A percentile compares a stretch with the other conserved stretches of the same genome.
Evolutionary conservation across 2,113 vertebrate genomes (phyloP).

Genomic region (Lontra canadensis): DNA sequence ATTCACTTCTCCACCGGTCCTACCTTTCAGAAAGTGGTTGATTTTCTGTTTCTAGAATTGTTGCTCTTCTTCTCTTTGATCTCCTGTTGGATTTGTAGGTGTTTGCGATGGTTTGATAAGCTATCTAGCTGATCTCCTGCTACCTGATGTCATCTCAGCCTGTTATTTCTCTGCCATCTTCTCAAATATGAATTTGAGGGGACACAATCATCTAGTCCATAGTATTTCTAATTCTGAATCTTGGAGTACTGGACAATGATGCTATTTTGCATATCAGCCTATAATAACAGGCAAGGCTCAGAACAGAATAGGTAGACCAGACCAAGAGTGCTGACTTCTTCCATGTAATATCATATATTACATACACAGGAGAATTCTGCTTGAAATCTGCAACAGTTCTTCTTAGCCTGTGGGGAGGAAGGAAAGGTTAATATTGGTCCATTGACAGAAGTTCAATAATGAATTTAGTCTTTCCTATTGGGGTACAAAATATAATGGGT

Average conservation of each 20-base stretch:
- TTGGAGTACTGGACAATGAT: neutral
- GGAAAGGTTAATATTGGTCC: neutral
- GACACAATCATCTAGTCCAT: neutral
- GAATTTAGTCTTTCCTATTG: neutral
- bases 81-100: too few relatives aligned
- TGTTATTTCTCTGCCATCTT: too few relatives aligned
- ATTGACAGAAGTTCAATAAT: neutral
- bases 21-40: too few relatives aligned
- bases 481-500: fast-evolving
- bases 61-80: too few relatives aligned
- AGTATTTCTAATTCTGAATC: neutral
- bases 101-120: too few relatives aligned
- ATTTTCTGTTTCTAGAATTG: too few relatives aligned
- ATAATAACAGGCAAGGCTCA: neutral
- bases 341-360: neutral
- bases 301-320: too few relatives aligned
- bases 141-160: too few relatives aligned
- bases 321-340: neutral
- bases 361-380: neutral
- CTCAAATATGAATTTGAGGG: neutral
- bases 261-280: neutral
- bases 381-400: neutral
- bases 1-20: too few relatives aligned
- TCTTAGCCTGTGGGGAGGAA: neutral
- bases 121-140: too few relatives aligned